phyloP scores from a whole-genome alignment of 2,797 vertebrate species.

The Bovichtus variegatus region DNA sequence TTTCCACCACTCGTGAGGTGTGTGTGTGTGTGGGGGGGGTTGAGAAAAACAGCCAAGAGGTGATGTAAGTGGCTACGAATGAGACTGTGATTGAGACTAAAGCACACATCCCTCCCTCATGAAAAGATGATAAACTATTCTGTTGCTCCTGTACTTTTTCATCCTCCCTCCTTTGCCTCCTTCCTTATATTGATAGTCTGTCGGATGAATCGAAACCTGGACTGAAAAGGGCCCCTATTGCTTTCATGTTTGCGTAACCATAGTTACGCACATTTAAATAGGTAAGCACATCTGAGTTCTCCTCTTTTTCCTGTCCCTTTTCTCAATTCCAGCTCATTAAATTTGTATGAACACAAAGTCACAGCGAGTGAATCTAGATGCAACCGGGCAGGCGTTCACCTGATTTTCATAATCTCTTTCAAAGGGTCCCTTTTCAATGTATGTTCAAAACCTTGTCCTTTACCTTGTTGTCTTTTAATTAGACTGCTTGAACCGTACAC shows the following conservation, averaged over 20 bases:
- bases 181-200: slow-evolving; percentile 71
- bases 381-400: slow-evolving; percentile 59
- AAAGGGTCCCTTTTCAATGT: slow-evolving; percentile 59
- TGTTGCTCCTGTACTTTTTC: slow-evolving; percentile 27
- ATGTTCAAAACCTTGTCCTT: slow-evolving; percentile 67
- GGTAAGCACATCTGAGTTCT: slow-evolving; percentile 80
- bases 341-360: slow-evolving; percentile 78
- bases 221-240: slow-evolving; percentile 72
- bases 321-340: slow-evolving; percentile 83
- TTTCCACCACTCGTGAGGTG: background rate
- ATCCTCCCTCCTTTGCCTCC: slow-evolving; percentile 50
- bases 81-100: slow-evolving; percentile 9
- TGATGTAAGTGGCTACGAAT: too few species aligned
- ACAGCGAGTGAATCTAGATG: slow-evolving; percentile 59
- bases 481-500: slow-evolving; percentile 51
- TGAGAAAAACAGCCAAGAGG: too few species aligned
- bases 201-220: slow-evolving; percentile 74
- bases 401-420: slow-evolving; percentile 64
- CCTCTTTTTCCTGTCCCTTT: slow-evolving; percentile 63
- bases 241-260: slow-evolving; percentile 88
- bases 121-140: slow-evolving; percentile 37
- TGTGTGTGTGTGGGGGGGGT: background rate
- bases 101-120: slow-evolving; percentile 23
- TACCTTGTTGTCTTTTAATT: slow-evolving; percentile 67
- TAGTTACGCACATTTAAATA: slow-evolving; percentile 84